phyloP scores from a whole-genome alignment of 1,140 invertebrate genomes.

The Eurosta solidaginis region DNA sequence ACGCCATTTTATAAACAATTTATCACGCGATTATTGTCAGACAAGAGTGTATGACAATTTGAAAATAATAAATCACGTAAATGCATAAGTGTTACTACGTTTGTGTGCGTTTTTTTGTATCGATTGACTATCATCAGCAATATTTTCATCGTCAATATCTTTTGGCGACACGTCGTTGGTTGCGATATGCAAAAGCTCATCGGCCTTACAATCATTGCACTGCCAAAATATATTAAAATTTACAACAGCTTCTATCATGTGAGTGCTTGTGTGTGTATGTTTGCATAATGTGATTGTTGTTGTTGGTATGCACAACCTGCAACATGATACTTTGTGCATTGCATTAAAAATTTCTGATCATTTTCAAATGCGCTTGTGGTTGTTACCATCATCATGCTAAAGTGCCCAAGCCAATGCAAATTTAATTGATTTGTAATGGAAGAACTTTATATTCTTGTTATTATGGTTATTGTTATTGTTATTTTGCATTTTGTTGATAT shows the following conservation, averaged over 20 bases:
- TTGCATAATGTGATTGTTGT: background rate
- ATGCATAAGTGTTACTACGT: background rate
- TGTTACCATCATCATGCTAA: background rate
- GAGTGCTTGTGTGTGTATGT: background rate
- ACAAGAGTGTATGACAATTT: background rate
- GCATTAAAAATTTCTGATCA: background rate
- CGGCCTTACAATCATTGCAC: background rate
- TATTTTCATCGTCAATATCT: background rate
- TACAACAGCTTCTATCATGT: background rate
- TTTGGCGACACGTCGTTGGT: background rate
- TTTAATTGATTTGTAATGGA: background rate
- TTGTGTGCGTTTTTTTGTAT: background rate
- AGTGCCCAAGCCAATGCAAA: background rate
- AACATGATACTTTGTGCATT: slow-evolving; percentile 5
- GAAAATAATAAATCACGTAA: no score
- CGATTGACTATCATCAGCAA: background rate
- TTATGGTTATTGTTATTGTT: background rate
- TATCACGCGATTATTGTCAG: background rate
- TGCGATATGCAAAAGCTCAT: background rate
- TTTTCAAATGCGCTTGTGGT: slow-evolving; percentile 1
- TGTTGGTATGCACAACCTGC: background rate
- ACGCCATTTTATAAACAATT: background rate
- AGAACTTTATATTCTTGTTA: background rate
- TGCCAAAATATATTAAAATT: background rate
- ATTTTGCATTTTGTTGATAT: no score